Evolutionary conservation across 2,113 vertebrate species (phyloP).

Genomic region (Ciconia boyciana): DNA sequence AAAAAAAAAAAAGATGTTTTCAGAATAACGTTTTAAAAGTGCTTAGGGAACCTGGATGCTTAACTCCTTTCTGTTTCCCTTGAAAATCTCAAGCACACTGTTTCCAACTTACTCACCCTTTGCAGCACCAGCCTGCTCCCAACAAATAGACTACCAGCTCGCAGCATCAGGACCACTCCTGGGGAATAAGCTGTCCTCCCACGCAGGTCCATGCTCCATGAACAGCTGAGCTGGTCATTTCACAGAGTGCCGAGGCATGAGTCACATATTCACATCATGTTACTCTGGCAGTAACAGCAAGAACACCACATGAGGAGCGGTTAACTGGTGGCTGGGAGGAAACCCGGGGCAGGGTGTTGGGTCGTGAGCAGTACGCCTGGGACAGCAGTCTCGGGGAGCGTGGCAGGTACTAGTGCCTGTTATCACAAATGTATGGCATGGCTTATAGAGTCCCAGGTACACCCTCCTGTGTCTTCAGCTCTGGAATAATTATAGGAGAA

Average conservation of each 20-base stretch:
- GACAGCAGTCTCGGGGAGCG: background rate
- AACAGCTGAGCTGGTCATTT: background rate
- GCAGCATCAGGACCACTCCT: background rate
- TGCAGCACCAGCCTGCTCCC: background rate
- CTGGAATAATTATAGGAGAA: background rate
- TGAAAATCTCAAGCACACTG: background rate
- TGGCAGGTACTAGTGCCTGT: background rate
- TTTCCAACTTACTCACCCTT: background rate
- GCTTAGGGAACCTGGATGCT: background rate
- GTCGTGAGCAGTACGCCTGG: background rate
- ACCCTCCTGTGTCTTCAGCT: background rate
- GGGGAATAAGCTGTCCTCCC: background rate
- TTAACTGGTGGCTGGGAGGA: background rate
- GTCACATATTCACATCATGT: background rate
- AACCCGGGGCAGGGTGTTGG: background rate
- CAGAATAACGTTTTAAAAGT: background rate
- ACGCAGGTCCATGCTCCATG: background rate
- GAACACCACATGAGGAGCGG: fast-evolving
- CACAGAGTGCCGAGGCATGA: background rate
- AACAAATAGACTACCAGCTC: fast-evolving
- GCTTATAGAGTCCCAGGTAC: background rate
- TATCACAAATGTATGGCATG: background rate
- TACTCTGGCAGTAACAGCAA: background rate
- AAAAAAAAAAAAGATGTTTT: background rate
- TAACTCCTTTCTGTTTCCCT: background rate